Evolutionary conservation across 2,888 invertebrate species (phyloP), one percentile per base, ranked within the genome.

Genomic region (Acanthococcus lagerstroemiae): DNA sequence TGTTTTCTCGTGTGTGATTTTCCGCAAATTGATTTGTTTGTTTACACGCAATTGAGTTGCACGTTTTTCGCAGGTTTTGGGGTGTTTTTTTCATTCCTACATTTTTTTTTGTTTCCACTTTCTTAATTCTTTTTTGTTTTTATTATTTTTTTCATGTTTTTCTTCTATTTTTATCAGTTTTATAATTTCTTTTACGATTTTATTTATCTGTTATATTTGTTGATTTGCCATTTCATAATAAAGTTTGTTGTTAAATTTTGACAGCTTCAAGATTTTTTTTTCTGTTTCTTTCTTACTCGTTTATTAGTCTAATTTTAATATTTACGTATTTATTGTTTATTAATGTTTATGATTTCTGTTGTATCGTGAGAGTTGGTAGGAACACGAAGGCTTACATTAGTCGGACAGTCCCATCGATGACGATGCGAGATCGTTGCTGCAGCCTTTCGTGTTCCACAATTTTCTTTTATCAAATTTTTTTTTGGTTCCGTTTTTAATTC

Each of bases 11-110:
- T 61, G 61, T 61, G 61, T 50, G 52, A 50, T 61, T 61, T 60
- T 61, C 52, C 52, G 61, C 61, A 61, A 61, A 61, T 61, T 61
- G 61, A 61, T 61, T 61, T 61, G 61, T 61, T 61, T 61, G 61
- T 61, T 50, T 61, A 61, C 61, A 61, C 61, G 61, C 61, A 52
- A 26, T 61, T 50, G 61, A 61, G 61, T 61, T 61, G 61, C 61
- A 61, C 61, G 61, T 61, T 61, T 61, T 60, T n/a, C 52, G 61
- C 61, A 61, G 61, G 61, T 61, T 61, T 61, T 52, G 61, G 61
- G 61, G 61, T 61, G 61, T 61, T 50, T n/a, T n/a, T 61, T 61
- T 52, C 61, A 61, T 61, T 61, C 61, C 61, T 61, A 45, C 45
- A 45, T 60, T 60, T 50, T 60, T 60, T 60, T 48, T 60, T 46